Evolutionary conservation across 2,797 vertebrate species (phyloP), one percentile per base, ranked within the genome.

Genomic region (Sylvia borin): DNA sequence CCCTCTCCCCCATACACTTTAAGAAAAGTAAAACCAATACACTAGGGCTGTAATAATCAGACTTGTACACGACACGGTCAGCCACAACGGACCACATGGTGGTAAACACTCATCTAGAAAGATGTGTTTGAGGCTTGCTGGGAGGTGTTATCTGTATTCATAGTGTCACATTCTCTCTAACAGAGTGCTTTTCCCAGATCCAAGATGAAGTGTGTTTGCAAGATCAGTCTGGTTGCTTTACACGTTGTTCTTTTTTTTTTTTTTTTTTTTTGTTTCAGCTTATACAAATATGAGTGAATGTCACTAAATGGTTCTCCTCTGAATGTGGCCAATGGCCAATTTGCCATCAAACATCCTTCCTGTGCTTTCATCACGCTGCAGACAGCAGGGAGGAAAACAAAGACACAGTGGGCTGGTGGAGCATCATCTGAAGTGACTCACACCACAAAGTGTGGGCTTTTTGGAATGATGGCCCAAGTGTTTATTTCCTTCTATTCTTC

Each of bases 301-400:
- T 97, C 80, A 68, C 93, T 92, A 91, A 90, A 97, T 95, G 80
- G 95, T 83, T 96, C 80, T 86, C 70, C 92, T 94, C 87, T 95
- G 88, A 96, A 95, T 95, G 81, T 72, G 82, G 75, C 62, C 48
- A 3, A 42, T 81, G 85, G 75, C 82, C 85, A 93, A 74, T 80
- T 84, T 93, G 82, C 87, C 83, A 81, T 58, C 13, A 1, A 95
- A 87, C 90, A 85, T 96, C 81, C 91, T 97, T 95, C 88, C 95
- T 95, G 94, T 70, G 78, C 86, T 95, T 94, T 90, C 53, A 92
- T 88, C n/a, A 3, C 3, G 24, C 70, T 83, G 82, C 90, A 79
- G 81, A 85, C 32, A 67, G 51, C 4, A 18, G 71, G 65, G 84
- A 75, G 83, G 57, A 74, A 80, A 92, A 32, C 60, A 79, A 89